phyloP scores from a whole-genome alignment of 1,140 invertebrate genomes.

The Drosophila bocki region DNA sequence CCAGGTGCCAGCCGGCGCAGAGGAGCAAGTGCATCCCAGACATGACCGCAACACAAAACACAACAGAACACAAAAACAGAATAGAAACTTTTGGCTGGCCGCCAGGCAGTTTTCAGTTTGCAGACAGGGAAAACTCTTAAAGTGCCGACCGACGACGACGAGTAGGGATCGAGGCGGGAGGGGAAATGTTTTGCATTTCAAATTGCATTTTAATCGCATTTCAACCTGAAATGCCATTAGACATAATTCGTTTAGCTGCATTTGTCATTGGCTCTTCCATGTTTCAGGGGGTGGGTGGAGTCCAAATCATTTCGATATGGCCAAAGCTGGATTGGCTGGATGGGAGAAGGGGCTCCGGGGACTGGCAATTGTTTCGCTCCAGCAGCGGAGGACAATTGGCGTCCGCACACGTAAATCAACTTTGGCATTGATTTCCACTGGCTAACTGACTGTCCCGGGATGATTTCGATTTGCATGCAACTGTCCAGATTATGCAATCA shows the following conservation, averaged over 20 bases:
- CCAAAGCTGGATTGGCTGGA: slow-evolving; percentile 33
- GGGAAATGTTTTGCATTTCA: slow-evolving; percentile 80
- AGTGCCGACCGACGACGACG: slow-evolving; percentile 27
- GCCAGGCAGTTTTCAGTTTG: slow-evolving; percentile 39
- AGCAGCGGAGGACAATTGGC: slow-evolving; percentile 71
- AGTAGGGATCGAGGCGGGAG: neutral
- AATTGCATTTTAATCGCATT: slow-evolving; percentile 84
- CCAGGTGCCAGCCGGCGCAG: slow-evolving; percentile 56
- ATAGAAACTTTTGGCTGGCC: slow-evolving; percentile 30
- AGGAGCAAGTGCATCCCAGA: slow-evolving; percentile 34
- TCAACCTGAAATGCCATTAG: slow-evolving; percentile 84
- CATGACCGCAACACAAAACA: slow-evolving; percentile 38
- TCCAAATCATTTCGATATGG: slow-evolving; percentile 79
- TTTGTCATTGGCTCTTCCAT: slow-evolving; percentile 61
- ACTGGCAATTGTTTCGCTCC: slow-evolving; percentile 47
- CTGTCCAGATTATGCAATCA: slow-evolving; percentile 74
- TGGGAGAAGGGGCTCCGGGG: neutral
- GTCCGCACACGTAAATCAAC: slow-evolving; percentile 81
- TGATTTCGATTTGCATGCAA: slow-evolving; percentile 62
- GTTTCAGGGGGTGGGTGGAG: neutral
- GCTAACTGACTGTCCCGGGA: slow-evolving; percentile 28
- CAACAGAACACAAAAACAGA: slow-evolving; percentile 3
- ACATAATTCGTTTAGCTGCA: slow-evolving; percentile 83
- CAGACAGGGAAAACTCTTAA: slow-evolving; percentile 51
- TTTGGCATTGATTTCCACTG: slow-evolving; percentile 79